Evolutionary conservation across 2,113 vertebrate genomes (phyloP).

Genomic region (Buteo buteo): DNA sequence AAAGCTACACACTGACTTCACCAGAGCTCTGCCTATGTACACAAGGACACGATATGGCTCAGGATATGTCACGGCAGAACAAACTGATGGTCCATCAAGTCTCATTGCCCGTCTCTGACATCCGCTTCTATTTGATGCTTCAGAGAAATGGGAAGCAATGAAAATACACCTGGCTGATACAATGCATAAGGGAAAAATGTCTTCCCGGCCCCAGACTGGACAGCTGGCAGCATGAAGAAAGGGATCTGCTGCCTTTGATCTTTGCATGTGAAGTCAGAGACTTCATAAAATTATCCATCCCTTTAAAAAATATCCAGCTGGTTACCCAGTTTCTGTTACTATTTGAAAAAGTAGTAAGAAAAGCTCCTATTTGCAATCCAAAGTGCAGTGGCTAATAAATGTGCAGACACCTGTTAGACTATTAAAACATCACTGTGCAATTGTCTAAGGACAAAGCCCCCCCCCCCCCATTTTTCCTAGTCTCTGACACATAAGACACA

Average conservation of each 20-base stretch:
- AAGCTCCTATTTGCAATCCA: neutral
- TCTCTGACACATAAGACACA: neutral
- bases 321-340: neutral
- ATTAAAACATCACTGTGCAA: neutral
- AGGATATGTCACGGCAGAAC: neutral
- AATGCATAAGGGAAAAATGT: neutral
- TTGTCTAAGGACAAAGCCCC: no score
- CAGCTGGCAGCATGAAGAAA: neutral
- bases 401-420: neutral
- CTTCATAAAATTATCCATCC: neutral
- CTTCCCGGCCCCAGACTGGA: neutral
- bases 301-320: neutral
- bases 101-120: neutral
- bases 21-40: neutral
- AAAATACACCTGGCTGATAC: neutral
- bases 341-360: neutral
- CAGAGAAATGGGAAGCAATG: neutral
- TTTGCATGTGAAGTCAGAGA: neutral
- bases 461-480: neutral
- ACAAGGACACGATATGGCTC: neutral
- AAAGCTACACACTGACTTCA: neutral
- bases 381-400: neutral
- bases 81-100: neutral
- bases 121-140: neutral
- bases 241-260: constrained; percentile 2